Evolutionary conservation across 2,797 vertebrate species (phyloP), one percentile per base, ranked within the genome.

Genomic region (Esox masquinongy): DNA sequence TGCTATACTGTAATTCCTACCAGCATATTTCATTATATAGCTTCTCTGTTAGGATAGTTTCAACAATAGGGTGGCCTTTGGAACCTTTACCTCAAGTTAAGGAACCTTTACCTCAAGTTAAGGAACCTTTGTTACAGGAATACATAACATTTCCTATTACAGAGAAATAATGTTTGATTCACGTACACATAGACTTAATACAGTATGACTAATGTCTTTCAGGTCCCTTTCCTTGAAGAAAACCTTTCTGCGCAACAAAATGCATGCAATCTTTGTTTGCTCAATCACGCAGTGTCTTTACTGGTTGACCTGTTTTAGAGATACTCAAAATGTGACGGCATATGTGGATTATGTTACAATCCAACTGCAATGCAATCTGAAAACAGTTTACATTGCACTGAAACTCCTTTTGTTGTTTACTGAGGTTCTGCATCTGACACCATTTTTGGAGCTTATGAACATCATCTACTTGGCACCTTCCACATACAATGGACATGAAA

Each of bases 321-420:
- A 16, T 31, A 19, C 29, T 29, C 24, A 31, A 17, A 7, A 50
- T 53, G 69, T 70, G 53, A 59, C 8, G n/a, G 53, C 53, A 22
- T 5, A 59, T 51, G n/a, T 17, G 22, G 26, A 67, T 16, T 71
- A 26, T 31, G 50, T 74, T 73, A 63, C 47, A 80, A 88, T 73
- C 79, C 79, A 31, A 31, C 67, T 70, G 59, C 66, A 78, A 89
- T 74, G 79, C 77, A 36, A 85, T 86, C 80, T 86, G 82, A 81
- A 87, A 84, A 51, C 74, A 59, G 79, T 70, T 76, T 64, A 24
- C 24, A 72, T 83, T 79, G 83, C 80, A 76, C 72, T 47, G 0
- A 47, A 72, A 78, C 82, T 77, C 73, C 80, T 79, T 67, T 69
- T 9, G 34, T 74, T 50, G 56, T 29, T 61, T 53, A 71, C 50